Conservation (phyloP, 1,140 invertebrate genomes). For the Drosophila kikkawai region DNA sequence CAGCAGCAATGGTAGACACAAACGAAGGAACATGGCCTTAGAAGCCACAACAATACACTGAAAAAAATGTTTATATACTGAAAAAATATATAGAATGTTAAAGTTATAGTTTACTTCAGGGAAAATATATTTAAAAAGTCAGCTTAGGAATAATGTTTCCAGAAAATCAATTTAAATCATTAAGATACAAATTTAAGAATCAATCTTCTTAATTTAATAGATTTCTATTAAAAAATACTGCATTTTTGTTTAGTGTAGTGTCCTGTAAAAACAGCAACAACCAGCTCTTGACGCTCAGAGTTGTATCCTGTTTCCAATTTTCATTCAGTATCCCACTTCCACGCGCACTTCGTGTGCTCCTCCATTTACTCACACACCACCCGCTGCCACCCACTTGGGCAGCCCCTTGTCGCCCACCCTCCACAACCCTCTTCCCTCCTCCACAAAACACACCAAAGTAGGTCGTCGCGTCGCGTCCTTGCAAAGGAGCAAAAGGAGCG, state of each 20-base stretch:
- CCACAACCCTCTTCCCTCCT: neutral
- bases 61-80: neutral
- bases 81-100: neutral
- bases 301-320: slow-evolving; percentile 77
- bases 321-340: slow-evolving; percentile 77
- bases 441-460: slow-evolving; percentile 55
- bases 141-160: accelerated
- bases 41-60: slow-evolving; percentile 2
- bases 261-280: slow-evolving; percentile 29
- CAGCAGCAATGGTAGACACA: slow-evolving; percentile 9
- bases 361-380: slow-evolving; percentile 11
- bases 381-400: slow-evolving; percentile 21
- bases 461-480: slow-evolving; percentile 65
- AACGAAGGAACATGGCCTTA: slow-evolving; percentile 25
- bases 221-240: neutral
- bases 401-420: neutral
- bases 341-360: slow-evolving; percentile 35
- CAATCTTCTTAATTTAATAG: neutral
- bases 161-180: neutral
- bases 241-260: slow-evolving; percentile 1
- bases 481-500: slow-evolving; percentile 49
- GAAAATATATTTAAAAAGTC: neutral
- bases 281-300: slow-evolving; percentile 14
- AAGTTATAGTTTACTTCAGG: neutral
- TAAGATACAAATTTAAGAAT: neutral